A percentile compares a stretch with the other conserved stretches of the same genome.
These are phyloP conservation scores for Excalfactoria chinensis DNA, from an alignment of 2,113 vertebrate genomes.

Conservation along the genomic window DNA sequence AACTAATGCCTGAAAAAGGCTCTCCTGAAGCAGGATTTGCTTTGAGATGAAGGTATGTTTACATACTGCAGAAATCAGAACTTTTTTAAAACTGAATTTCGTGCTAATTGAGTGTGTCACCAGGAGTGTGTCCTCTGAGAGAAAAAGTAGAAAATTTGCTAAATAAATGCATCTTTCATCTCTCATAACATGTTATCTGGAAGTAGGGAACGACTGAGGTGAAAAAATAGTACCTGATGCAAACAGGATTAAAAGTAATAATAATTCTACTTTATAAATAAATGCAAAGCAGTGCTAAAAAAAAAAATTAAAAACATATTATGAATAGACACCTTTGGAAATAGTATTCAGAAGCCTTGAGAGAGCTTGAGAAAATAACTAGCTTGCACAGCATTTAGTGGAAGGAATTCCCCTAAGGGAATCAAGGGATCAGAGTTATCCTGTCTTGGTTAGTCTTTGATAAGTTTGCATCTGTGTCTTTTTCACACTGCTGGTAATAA, in stretches of 20 bases:
- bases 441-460: constrained; percentile 62
- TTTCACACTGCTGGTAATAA: constrained; percentile 46
- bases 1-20: not conserved
- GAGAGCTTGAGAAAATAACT: constrained; percentile 70
- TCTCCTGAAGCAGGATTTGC: not conserved
- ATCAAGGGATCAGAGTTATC: constrained; percentile 63
- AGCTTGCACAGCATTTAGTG: constrained; percentile 60
- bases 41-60: not conserved
- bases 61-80: constrained; percentile 7
- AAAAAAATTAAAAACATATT: not conserved
- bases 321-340: constrained; percentile 69
- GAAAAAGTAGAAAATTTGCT: constrained; percentile 27
- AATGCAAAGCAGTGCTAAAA: constrained; percentile 8
- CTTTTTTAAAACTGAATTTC: constrained; percentile 29
- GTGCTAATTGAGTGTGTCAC: constrained; percentile 29
- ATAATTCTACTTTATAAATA: constrained; percentile 40
- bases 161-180: constrained; percentile 23
- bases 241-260: not conserved
- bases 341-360: constrained; percentile 73
- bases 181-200: not conserved
- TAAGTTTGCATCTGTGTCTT: constrained; percentile 51
- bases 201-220: not conserved
- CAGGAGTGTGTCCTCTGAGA: not conserved
- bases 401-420: constrained; percentile 62
- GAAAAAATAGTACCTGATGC: not conserved